Evolutionary conservation across 1,140 invertebrate species (phyloP), one percentile per base, ranked within the genome.

Genomic region (Himalopsyche phryganea): DNA sequence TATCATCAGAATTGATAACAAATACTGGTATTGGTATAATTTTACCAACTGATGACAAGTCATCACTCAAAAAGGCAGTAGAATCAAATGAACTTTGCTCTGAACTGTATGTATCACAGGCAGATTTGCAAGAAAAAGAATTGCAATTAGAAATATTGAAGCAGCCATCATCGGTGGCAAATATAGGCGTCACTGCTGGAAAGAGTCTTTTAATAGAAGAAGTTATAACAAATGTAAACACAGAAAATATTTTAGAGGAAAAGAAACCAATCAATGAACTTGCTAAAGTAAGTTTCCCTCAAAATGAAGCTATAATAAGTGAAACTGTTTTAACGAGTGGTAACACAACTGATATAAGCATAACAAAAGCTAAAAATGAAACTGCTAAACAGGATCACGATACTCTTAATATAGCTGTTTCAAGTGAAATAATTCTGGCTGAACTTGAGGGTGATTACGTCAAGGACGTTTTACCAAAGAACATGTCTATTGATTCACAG

Each of bases 171-270:
- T 54, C 53, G 44, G 69, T 72, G 65, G 72, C 76, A 35, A 59
- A 68, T 17, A 10, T 75, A 17, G 68, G 70, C 54, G 62, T 79
- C 23, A 59, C 66, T 18, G 71, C 72, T 55, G 67, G 70, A 33
- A 66, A 69, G 60, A 69, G 73, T 42, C 69, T 73, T 20, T 18
- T 70, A 28, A 67, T 71, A 53, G 66, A 78, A 67, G 69, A 74
- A 68, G 58, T 68, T 15, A 41, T 69, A 20, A 40, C 66, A 6
- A 64, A 69, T 47, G 58, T 58, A 15, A 32, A 58, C 28, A 50
- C 70, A 41, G 66, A 60, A n/a, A 60, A 70, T 11, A 70, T 67
- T 17, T 41, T 62, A 45, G 55, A 65, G 58, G 36, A 50, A 23
- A 65, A 60, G 46, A 11, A 45, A 19, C 58, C 58, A 32, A 9